Base-by-base conservation (phyloP, 92 coral and sea anemone genomes). In the Galaxea fascicularis region DNA sequence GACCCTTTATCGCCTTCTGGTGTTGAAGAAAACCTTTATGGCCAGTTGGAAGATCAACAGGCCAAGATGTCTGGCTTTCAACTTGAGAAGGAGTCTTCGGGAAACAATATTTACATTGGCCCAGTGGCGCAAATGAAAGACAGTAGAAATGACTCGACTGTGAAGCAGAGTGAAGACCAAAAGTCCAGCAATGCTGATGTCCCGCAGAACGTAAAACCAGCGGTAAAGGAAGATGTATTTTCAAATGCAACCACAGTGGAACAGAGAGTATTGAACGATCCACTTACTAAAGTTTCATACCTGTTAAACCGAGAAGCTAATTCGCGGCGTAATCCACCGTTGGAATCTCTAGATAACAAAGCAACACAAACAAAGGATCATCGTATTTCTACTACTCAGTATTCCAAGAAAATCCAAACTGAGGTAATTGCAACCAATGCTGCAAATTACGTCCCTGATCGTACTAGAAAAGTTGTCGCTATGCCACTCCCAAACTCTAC, bases 271-370 rank as follows among this genome's bases (percentile, higher is more conserved):
- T 11, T 69, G 30, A 82, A 25, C 39, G 86, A 82, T 16, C 86
- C 86, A 15, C 46, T 82, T 17, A 52, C 77, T 16, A 70, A 82
- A 71, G 86, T 70, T 25, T 68, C 86, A 18, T 82, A 71, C 46
- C 45, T 60, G 39, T 54, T 82, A 71, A 82, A 46, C 44, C 78
- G 49, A 31, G 21, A 25, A 17, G 47, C 30, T 18, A 45, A 35
- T 59, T 8, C 10, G 46, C 70, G 71, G 46, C 70, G 71, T 45
- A 14, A 35, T 26, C 14, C 10, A 8, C 18, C 49, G 4, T 26
- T 22, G n/a, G 29, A 27, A 47, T 21, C 39, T 57, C 17, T 24
- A 15, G 27, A 25, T 58, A 16, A 35, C 24, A 41, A 60, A 22
- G 9, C 9, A 28, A 14, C 35, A 17, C 30, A 21, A 24, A 16